Percentiles rank a stretch among this genome's conserved stretches.
phyloP scores from a whole-genome alignment of 2,888 invertebrate species.

The Drosophila trichaetosa region DNA sequence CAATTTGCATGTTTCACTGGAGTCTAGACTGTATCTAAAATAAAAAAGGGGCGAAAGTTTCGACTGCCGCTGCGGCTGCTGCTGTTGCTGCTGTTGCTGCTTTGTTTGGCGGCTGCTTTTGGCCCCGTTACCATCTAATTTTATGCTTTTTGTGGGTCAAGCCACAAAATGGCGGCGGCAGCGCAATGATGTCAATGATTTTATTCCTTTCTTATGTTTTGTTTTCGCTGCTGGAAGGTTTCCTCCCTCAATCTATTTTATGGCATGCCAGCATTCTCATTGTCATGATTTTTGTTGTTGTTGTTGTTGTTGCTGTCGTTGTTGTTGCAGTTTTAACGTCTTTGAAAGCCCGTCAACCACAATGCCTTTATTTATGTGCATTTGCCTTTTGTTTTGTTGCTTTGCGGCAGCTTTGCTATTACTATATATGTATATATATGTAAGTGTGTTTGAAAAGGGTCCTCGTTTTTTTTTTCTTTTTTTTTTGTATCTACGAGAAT shows the following conservation, averaged over 20 bases:
- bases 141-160: conserved; percentile 70
- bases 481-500: conserved; percentile 1
- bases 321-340: conserved; percentile 44
- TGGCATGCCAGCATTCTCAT: conserved; percentile 38
- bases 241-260: conserved; percentile 68
- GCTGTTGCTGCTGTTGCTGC: not conserved
- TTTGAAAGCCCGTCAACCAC: conserved; percentile 66
- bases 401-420: conserved; percentile 9
- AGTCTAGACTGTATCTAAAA: conserved; percentile 50
- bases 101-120: conserved; percentile 2
- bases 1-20: conserved; percentile 55
- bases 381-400: conserved; percentile 70
- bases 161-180: conserved; percentile 62
- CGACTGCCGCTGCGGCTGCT: conserved; percentile 3
- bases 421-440: conserved; percentile 11
- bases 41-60: not conserved
- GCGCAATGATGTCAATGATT: conserved; percentile 44
- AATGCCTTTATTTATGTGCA: conserved; percentile 72
- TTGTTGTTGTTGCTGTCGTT: conserved; percentile 8
- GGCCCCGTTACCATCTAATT: conserved; percentile 32
- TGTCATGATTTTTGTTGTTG: conserved; percentile 4
- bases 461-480: conserved; percentile 23
- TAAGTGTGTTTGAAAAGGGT: conserved; percentile 66
- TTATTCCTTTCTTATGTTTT: conserved; percentile 41
- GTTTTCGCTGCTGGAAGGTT: conserved; percentile 32